Evolutionary conservation across 2,888 invertebrate species (phyloP), one percentile per base, ranked within the genome.

Genomic region (Acronicta aceris): DNA sequence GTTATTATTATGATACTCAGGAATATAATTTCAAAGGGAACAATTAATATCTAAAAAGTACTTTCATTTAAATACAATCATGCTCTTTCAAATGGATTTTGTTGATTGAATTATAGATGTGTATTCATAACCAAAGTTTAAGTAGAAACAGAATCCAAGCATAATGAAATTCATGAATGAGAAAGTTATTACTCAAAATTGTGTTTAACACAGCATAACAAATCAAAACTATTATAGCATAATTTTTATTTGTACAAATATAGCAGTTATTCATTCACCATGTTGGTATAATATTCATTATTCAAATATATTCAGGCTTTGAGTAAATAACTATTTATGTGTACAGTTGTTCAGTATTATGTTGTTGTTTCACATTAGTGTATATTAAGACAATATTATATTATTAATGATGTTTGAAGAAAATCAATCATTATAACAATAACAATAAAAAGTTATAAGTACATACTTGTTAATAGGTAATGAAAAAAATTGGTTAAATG

Each of bases 161-260:
- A 52, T n/a, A n/a, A n/a, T n/a, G n/a, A n/a, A n/a, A n/a, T n/a
- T 38, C 47, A 52, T 67, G 65, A 52, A 45, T 33, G 16, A 54
- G 46, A 53, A 68, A 68, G 46, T 42, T n/a, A 57, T 40, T 54
- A n/a, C n/a, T n/a, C 9, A 38, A 41, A 42, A 38, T 47, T 46
- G 50, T 55, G 30, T 41, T 25, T 27, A 64, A 42, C 36, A 17
- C 41, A 17, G 51, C 69, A 47, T 54, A 51, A 51, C 46, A 46
- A 65, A 57, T 33, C 21, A 45, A 33, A 62, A 36, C 45, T 25
- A 56, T 45, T 7, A 42, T 51, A 47, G 16, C 53, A 49, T 53
- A 65, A 66, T 59, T 38, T 21, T 21, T 46, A 25, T 12, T 21
- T 21, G 42, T 42, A 65, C 49, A 21, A 52, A n/a, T 49, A 40